Evolutionary conservation across 2,797 vertebrate genomes (phyloP).

Genomic region (Eurystomus glaucurus): DNA sequence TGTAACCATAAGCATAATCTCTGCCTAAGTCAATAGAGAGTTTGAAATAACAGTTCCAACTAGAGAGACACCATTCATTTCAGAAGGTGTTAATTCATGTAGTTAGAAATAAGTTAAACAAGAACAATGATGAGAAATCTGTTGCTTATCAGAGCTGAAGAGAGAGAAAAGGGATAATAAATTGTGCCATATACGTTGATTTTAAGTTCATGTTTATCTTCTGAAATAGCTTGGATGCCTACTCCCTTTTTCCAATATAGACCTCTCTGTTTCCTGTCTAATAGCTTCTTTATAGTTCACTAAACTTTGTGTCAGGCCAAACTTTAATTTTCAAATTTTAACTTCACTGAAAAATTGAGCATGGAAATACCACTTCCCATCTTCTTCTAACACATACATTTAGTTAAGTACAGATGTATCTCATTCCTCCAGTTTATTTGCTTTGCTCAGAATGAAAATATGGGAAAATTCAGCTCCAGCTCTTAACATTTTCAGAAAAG

Average conservation of each 20-base stretch:
- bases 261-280: neutral
- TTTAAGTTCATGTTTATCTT: constrained; percentile 17
- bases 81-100: neutral
- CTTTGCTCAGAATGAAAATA: neutral
- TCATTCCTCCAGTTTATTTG: neutral
- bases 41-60: neutral
- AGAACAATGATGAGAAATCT: neutral
- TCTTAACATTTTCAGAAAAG: neutral
- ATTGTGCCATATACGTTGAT: accelerated
- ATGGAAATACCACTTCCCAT: neutral
- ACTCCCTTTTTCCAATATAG: neutral
- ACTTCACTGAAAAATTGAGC: neutral
- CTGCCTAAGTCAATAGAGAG: neutral
- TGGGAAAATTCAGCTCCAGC: neutral
- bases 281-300: neutral
- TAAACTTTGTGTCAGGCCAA: neutral
- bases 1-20: neutral
- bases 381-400: neutral
- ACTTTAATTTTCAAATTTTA: neutral
- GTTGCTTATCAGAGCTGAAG: neutral
- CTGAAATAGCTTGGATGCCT: neutral
- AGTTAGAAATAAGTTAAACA: neutral
- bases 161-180: neutral
- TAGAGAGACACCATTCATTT: neutral
- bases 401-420: neutral